Percentiles rank a stretch among this genome's conserved stretches.
Conservation (phyloP, 2,113 vertebrate genomes). For the Channa argus region DNA sequence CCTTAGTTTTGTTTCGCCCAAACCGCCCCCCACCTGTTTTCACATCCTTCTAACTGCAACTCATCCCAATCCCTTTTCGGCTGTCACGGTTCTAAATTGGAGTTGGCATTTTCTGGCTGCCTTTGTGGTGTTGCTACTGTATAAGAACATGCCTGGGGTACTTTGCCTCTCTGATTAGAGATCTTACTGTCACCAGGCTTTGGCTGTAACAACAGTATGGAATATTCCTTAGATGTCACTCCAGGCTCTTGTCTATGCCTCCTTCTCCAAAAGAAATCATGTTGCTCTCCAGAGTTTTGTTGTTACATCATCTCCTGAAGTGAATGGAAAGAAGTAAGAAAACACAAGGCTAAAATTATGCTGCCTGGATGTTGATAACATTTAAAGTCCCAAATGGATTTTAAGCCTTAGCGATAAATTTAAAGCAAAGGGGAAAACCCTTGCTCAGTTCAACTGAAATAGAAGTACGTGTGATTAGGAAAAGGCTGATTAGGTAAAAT, state of each 20-base stretch:
- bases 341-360: slow-evolving; percentile 49
- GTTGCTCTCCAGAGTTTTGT: slow-evolving; percentile 53
- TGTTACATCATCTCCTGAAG: slow-evolving; percentile 58
- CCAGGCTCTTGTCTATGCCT: slow-evolving; percentile 45
- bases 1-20: slow-evolving; percentile 19
- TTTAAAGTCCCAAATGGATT: slow-evolving; percentile 53
- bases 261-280: slow-evolving; percentile 40
- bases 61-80: slow-evolving; percentile 56
- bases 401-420: slow-evolving; percentile 52
- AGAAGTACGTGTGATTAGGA: slow-evolving; percentile 27
- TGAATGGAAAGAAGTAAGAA: slow-evolving; percentile 43
- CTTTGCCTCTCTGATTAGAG: slow-evolving; percentile 64
- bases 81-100: slow-evolving; percentile 59
- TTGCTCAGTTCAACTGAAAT: slow-evolving; percentile 43
- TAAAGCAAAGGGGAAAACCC: slow-evolving; percentile 34
- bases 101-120: slow-evolving; percentile 54
- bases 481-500: slow-evolving; percentile 46
- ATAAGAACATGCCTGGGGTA: slow-evolving; percentile 61
- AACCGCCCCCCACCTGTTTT: slow-evolving; percentile 38
- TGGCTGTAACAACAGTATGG: slow-evolving; percentile 52
- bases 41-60: slow-evolving; percentile 40
- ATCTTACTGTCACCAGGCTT: slow-evolving; percentile 53
- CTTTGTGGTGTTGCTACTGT: slow-evolving; percentile 57
- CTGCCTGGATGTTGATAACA: slow-evolving; percentile 52
- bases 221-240: slow-evolving; percentile 69